Conservation (phyloP, 2,113 vertebrate genomes). For the Zosterops japonicus region DNA sequence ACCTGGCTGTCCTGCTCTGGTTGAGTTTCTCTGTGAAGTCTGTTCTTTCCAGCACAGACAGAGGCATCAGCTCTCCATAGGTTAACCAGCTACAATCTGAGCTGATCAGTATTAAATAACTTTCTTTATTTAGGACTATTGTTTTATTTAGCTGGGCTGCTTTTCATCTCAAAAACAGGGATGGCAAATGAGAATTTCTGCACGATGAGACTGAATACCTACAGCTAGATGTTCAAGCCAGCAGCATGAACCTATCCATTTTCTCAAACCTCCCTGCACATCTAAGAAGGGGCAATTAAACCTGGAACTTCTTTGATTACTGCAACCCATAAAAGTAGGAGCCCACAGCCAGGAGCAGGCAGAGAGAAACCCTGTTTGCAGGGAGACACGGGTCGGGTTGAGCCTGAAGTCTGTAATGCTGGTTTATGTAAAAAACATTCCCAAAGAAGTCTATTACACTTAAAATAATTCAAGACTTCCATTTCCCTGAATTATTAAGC, state of each 20-base stretch:
- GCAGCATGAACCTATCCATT: neutral
- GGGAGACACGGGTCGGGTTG: neutral
- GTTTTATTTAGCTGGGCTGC: neutral
- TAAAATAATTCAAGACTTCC: slow-evolving; percentile 28
- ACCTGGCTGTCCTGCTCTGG: neutral
- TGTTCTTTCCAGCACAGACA: neutral
- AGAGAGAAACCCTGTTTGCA: neutral
- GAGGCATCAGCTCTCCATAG: neutral
- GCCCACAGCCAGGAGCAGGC: neutral
- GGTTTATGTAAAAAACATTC: neutral
- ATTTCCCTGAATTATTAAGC: neutral
- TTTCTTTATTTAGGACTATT: neutral
- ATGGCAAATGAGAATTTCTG: neutral
- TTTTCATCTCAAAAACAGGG: neutral
- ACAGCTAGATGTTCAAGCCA: neutral
- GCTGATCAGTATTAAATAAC: neutral
- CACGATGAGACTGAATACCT: neutral
- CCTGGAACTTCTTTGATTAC: neutral
- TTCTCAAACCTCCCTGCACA: neutral
- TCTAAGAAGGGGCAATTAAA: neutral
- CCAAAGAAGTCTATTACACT: neutral
- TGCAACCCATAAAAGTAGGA: neutral
- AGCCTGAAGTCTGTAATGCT: neutral
- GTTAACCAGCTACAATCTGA: neutral
- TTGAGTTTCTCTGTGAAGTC: neutral